These are phyloP conservation scores for Lacanobia oleracea DNA, from an alignment of 2,888 invertebrate genomes.

Conservation along the genomic window DNA sequence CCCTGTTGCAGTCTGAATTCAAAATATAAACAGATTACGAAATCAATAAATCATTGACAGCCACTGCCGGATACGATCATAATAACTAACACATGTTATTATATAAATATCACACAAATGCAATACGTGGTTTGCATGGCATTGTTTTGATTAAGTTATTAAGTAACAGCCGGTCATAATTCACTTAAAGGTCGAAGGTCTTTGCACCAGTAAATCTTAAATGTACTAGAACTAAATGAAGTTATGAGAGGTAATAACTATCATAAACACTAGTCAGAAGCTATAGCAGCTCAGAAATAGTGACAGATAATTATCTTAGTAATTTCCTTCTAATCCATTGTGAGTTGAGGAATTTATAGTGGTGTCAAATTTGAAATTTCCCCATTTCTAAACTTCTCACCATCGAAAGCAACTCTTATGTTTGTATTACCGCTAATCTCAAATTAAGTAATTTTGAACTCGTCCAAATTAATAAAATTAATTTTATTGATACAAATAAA, in stretches of 20 bases:
- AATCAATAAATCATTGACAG: slow-evolving; percentile 70
- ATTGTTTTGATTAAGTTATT: slow-evolving; percentile 58
- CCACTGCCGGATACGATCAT: slow-evolving; percentile 70
- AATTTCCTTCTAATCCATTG: slow-evolving; percentile 9
- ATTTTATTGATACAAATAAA: slow-evolving; percentile 57
- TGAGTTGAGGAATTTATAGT: slow-evolving; percentile 6
- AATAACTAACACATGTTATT: slow-evolving; percentile 63
- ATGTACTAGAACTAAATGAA: slow-evolving; percentile 18
- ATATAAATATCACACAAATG: slow-evolving; percentile 63
- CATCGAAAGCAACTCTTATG: background rate
- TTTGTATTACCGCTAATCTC: slow-evolving; percentile 29
- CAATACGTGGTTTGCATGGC: slow-evolving; percentile 48
- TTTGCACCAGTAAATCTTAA: slow-evolving; percentile 29
- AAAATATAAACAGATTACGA: slow-evolving; percentile 66
- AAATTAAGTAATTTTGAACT: slow-evolving; percentile 52
- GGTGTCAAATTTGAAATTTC: background rate
- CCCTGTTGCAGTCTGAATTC: slow-evolving; percentile 60
- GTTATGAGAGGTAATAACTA: slow-evolving; percentile 29
- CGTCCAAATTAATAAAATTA: slow-evolving; percentile 50
- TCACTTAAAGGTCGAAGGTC: slow-evolving; percentile 34
- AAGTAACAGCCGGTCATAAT: slow-evolving; percentile 35
- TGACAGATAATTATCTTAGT: slow-evolving; percentile 21
- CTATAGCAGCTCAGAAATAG: slow-evolving; percentile 8
- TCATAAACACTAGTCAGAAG: slow-evolving; percentile 13
- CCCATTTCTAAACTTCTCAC: slow-evolving; percentile 11